These are phyloP conservation scores for Apamea epomidion DNA, from an alignment of 2,888 invertebrate genomes.

Conservation along the genomic window DNA sequence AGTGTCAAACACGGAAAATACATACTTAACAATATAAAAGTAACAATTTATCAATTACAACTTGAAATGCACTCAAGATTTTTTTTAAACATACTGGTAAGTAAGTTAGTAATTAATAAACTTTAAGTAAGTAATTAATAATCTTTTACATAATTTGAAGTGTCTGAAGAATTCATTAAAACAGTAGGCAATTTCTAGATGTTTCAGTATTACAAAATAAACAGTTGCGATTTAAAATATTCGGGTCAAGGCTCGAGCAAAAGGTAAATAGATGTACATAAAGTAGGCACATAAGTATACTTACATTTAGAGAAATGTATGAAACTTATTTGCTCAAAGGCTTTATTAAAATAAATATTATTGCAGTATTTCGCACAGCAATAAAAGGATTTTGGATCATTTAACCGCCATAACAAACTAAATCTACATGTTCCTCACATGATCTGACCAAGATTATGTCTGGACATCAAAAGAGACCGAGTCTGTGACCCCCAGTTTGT, in stretches of 20 bases:
- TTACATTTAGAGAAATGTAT: constrained; percentile 1
- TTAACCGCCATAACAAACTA: background rate
- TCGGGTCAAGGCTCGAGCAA: constrained; percentile 24
- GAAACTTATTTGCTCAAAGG: background rate
- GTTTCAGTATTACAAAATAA: constrained; percentile 23
- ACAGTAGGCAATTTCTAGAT: background rate
- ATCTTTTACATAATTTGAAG: background rate
- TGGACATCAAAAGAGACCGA: background rate
- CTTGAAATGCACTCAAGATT: background rate
- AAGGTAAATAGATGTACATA: background rate
- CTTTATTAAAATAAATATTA: constrained; percentile 3
- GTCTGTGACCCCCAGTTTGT: background rate
- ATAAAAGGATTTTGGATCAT: background rate
- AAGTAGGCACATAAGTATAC: constrained; percentile 1
- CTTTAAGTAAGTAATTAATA: background rate
- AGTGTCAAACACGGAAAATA: constrained; percentile 14
- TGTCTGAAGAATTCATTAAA: constrained; percentile 7
- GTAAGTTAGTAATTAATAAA: background rate
- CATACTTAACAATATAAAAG: background rate
- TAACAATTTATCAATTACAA: background rate
- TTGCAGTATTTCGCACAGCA: constrained; percentile 7
- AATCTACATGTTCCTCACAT: background rate
- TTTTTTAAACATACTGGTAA: background rate
- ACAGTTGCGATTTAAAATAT: constrained; percentile 15
- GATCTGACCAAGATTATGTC: background rate